Conservation (phyloP, 2,888 invertebrate species). For the Tetragonula carbonaria region DNA sequence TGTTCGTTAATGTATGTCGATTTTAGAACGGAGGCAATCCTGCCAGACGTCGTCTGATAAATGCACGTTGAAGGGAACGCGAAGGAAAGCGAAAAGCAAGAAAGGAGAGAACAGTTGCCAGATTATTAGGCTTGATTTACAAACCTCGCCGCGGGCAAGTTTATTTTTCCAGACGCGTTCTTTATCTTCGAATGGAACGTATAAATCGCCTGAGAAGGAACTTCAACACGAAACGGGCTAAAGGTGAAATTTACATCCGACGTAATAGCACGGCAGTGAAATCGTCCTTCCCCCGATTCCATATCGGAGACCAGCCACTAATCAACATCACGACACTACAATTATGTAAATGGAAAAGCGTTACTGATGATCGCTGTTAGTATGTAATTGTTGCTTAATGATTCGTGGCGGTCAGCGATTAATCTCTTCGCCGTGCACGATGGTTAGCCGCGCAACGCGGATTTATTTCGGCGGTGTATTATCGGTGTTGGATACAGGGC, state of each 20-base stretch:
- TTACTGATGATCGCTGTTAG: constrained; percentile 43
- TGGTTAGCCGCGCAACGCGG: constrained; percentile 26
- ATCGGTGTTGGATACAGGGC: constrained; percentile 38
- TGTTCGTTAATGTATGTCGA: not conserved
- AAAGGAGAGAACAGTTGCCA: not conserved
- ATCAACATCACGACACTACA: constrained; percentile 31
- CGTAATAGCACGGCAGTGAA: not conserved
- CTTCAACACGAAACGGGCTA: not conserved
- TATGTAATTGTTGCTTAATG: constrained; percentile 51
- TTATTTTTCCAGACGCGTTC: not conserved
- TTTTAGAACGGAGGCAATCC: not conserved
- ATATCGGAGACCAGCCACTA: constrained; percentile 3
- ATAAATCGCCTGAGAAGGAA: not conserved
- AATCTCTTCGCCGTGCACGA: constrained; percentile 41
- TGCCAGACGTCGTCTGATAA: not conserved
- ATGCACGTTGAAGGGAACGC: not conserved
- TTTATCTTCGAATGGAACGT: not conserved
- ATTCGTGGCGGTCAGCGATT: constrained; percentile 44
- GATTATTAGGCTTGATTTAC: not conserved
- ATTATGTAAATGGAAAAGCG: constrained; percentile 56
- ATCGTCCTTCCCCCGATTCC: not conserved
- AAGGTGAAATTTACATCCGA: not conserved
- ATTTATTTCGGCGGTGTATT: constrained; percentile 46
- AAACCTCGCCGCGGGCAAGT: not conserved
- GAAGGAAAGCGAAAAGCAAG: no score